Conservation (phyloP, 2,888 invertebrate species). For the Andrena flavipes region DNA sequence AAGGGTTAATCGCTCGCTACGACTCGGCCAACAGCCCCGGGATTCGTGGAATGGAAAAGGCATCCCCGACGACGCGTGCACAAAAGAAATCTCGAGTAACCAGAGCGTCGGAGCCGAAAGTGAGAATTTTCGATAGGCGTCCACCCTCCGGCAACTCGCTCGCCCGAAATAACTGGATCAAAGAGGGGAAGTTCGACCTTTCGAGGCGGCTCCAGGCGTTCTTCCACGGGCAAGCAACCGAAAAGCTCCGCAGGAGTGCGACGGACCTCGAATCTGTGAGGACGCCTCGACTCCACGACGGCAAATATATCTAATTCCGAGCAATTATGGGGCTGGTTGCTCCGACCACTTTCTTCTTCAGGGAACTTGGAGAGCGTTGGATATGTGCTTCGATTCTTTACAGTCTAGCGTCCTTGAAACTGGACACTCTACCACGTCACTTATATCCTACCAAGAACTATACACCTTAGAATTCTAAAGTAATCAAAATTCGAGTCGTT, state of each 20-base stretch:
- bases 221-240: neutral
- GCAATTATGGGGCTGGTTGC: slow-evolving; percentile 30
- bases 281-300: slow-evolving; percentile 6
- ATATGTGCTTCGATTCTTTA: neutral
- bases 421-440: no score
- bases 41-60: slow-evolving; percentile 1
- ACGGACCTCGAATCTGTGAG: neutral
- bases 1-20: slow-evolving; percentile 34
- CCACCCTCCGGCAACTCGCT: slow-evolving; percentile 13
- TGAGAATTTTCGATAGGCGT: slow-evolving; percentile 37
- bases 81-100: slow-evolving; percentile 32
- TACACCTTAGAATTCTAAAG: no score
- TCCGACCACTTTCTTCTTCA: slow-evolving; percentile 7
- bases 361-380: neutral
- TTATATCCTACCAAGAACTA: no score
- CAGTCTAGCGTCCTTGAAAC: no score
- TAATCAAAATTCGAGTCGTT: no score
- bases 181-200: slow-evolving; percentile 34
- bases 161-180: slow-evolving; percentile 54
- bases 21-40: neutral
- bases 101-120: neutral
- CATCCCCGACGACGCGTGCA: neutral
- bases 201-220: slow-evolving; percentile 4
- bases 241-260: slow-evolving; percentile 21
- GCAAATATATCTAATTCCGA: slow-evolving; percentile 24